Percentiles rank a stretch among this genome's conserved stretches.
Conservation (phyloP, 92 coral and sea anemone genomes). For the Nematostella vectensis region DNA sequence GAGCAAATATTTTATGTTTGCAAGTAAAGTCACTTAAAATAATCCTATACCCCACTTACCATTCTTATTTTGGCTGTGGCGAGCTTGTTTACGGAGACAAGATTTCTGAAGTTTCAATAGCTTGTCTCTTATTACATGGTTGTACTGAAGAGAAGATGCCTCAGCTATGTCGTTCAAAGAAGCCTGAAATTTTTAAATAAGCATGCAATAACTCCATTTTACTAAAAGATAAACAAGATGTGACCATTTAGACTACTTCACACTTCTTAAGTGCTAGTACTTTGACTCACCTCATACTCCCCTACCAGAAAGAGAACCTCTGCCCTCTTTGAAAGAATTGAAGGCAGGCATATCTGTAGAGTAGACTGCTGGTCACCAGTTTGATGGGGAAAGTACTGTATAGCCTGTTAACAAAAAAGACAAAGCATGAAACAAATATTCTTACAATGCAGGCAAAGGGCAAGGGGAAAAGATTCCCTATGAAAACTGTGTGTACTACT, state of each 20-base stretch:
- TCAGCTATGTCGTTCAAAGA: slow-evolving; percentile 72
- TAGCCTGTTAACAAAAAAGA: too few relatives aligned
- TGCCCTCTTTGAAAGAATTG: slow-evolving; percentile 52
- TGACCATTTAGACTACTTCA: neutral
- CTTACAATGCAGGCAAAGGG: too few relatives aligned
- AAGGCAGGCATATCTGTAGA: slow-evolving; percentile 12
- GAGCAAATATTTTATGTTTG: too few relatives aligned
- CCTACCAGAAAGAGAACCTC: slow-evolving; percentile 55
- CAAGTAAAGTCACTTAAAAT: too few relatives aligned
- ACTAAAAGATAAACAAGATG: neutral
- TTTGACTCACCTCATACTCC: slow-evolving; percentile 47
- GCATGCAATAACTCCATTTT: too few relatives aligned
- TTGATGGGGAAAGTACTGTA: too few relatives aligned
- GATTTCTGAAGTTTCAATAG: slow-evolving; percentile 50
- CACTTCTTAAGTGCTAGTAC: neutral
- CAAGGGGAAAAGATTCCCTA: too few relatives aligned
- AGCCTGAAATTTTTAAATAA: slow-evolving; percentile 26
- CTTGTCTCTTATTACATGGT: slow-evolving; percentile 39
- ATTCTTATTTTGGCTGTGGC: slow-evolving; percentile 27
- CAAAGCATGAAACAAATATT: too few relatives aligned
- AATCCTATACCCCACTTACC: too few relatives aligned
- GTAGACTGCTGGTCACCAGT: too few relatives aligned
- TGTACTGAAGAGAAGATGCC: slow-evolving; percentile 41
- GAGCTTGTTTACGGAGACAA: slow-evolving; percentile 42
- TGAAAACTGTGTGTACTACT: too few relatives aligned